Conservation (phyloP, 1,140 invertebrate genomes). For the Tetramorium simillimum region DNA sequence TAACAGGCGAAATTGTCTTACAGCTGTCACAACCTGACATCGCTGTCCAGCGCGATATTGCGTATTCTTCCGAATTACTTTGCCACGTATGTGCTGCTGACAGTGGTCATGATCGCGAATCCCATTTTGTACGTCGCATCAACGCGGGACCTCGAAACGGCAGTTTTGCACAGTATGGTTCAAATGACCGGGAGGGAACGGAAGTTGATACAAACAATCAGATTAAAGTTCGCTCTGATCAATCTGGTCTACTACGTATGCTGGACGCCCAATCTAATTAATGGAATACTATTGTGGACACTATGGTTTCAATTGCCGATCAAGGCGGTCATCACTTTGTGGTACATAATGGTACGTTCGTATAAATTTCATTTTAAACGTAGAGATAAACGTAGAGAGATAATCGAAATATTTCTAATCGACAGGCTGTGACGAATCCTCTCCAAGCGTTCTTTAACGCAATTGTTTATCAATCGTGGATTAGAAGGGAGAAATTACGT, state of each 20-base stretch:
- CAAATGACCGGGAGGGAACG: constrained; percentile 91
- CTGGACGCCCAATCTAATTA: constrained; percentile 93
- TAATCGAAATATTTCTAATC: background rate
- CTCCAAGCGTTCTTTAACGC: constrained; percentile 93
- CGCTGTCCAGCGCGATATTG: constrained; percentile 86
- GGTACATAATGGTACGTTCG: constrained; percentile 92
- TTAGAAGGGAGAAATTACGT: constrained; percentile 81
- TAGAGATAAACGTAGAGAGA: background rate
- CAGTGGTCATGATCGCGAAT: constrained; percentile 91
- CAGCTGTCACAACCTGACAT: constrained; percentile 90
- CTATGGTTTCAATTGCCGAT: constrained; percentile 90
- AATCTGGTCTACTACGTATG: constrained; percentile 93
- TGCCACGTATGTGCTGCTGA: constrained; percentile 90
- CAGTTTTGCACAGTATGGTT: constrained; percentile 87
- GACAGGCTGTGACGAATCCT: constrained; percentile 92
- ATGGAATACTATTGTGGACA: constrained; percentile 91
- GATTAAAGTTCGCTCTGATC: constrained; percentile 91
- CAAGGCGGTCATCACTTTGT: constrained; percentile 89
- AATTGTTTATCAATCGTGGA: constrained; percentile 91
- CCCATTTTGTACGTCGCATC: constrained; percentile 90
- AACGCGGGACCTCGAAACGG: constrained; percentile 88
- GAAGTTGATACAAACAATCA: constrained; percentile 89
- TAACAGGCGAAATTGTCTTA: constrained; percentile 77
- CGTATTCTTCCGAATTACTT: constrained; percentile 92
- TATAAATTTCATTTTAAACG: background rate